Evolutionary conservation across 1,140 invertebrate species (phyloP), one percentile per base, ranked within the genome.

Genomic region (Parapsyche elsis): DNA sequence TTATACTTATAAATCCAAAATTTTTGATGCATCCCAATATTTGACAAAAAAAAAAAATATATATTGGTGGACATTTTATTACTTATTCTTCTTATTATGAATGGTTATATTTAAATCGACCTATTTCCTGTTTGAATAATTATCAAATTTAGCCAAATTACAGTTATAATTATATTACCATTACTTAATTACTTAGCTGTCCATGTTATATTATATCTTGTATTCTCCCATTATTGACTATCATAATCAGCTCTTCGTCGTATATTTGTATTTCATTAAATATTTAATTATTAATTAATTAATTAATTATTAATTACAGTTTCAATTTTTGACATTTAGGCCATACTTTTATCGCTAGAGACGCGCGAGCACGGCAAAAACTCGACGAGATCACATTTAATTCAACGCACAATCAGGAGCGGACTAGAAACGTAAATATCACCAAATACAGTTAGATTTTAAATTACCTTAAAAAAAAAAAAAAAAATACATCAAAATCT

Each of bases 81-180:
- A 70, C 77, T 73, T 59, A 71, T 76, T 78, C 67, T 46, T 81
- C 71, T 79, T 67, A 67, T 76, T 14, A 14, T 76, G 75, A 75
- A 82, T 45, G 78, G 81, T 82, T 81, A 78, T 67, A 80, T 82
- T 74, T 73, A 77, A 46, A 59, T 83, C 76, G 79, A 80, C 79
- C 71, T 76, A 76, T 76, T 71, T 83, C 78, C 82, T 53, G 78
- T 80, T 80, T 79, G 81, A 80, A 77, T 77, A 79, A 76, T 79
- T 81, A 80, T 78, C 81, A 73, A 83, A 78, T 77, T 81, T 83
- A 83, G 82, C 82, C 82, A 83, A 83, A 83, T 83, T 83, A 83
- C 79, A 79, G 80, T 81, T 83, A 81, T 76, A 74, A 75, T 75
- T 75, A 75, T 38, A 38, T 57, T 57, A 76, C 26, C 9, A 76